Evolutionary conservation across 2,888 invertebrate species (phyloP), one percentile per base, ranked within the genome.

Genomic region (Neoitamus cyanurus): DNA sequence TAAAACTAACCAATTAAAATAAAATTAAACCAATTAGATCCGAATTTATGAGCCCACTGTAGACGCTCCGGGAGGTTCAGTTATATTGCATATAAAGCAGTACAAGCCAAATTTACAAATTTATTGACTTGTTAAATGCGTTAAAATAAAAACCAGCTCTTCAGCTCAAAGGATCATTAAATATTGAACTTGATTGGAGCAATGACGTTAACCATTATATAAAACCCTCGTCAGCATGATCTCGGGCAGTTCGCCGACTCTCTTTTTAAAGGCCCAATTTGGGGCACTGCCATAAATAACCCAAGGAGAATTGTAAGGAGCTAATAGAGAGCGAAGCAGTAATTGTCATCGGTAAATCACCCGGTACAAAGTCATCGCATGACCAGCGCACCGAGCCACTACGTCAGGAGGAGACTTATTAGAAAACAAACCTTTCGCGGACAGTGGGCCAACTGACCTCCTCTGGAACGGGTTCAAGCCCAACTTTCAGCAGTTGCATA

Each of bases 221-320:
- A 75, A 75, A 75, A 31, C 25, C 20, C 11, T 75, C 20, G 42
- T 20, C 36, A 36, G 25, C 36, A 36, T 36, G 25, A 73, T 73
- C n/a, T 28, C 20, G 25, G 20, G 25, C 75, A 75, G 28, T 42
- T 75, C n/a, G 37, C 28, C 75, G 28, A 30, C 2, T 75, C 25
- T 48, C 48, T 48, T 15, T 37, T 75, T 37, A 37, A 30, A 25
- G 58, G 1, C 58, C 75, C 75, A 75, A 75, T 75, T 75, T 42
- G 37, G 36, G 20, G 20, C 25, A 75, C 42, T 37, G 37, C 75
- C 75, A 75, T 75, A 75, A 75, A 42, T 37, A 75, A 75, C 73
- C 36, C 34, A 36, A 73, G 73, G 58, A 36, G 9, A 73, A 73
- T 73, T 36, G 31, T 36, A 75, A 75, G 75, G 75, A 75, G 42